phyloP scores from a whole-genome alignment of 92 coral and sea anemone species.

The Porites divaricata region DNA sequence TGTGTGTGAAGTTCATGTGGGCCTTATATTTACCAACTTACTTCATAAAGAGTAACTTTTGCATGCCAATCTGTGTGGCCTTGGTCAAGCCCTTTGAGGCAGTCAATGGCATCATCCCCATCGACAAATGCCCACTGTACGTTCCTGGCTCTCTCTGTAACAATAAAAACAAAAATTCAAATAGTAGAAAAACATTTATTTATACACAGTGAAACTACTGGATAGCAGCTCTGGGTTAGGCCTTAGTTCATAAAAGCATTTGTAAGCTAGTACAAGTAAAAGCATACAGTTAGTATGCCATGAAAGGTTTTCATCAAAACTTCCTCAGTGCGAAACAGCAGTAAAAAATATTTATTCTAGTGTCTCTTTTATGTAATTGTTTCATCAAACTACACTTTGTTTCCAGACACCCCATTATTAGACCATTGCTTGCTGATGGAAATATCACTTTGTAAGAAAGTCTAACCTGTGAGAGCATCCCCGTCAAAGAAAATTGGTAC shows the following conservation, averaged over 20 bases:
- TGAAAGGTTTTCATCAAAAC: background rate
- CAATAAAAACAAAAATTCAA: background rate
- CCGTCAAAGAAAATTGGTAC: slow-evolving; percentile 35
- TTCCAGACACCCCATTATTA: slow-evolving; percentile 8
- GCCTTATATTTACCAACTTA: background rate
- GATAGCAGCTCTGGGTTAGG: slow-evolving; percentile 5
- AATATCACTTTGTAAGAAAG: slow-evolving; percentile 8
- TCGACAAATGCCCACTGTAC: slow-evolving; percentile 57
- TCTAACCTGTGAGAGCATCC: background rate
- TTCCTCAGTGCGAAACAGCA: background rate
- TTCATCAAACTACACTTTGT: slow-evolving; percentile 9
- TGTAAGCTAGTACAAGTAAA: background rate
- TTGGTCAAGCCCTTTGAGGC: slow-evolving; percentile 41
- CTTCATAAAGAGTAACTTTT: slow-evolving; percentile 51
- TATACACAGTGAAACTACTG: background rate
- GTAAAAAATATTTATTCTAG: slow-evolving; percentile 6
- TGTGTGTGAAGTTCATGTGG: background rate
- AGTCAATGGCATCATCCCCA: slow-evolving; percentile 47
- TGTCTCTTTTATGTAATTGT: slow-evolving; percentile 15
- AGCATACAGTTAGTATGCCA: slow-evolving; percentile 3
- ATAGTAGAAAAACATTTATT: background rate
- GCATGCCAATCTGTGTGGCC: slow-evolving; percentile 63
- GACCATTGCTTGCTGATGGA: slow-evolving; percentile 24
- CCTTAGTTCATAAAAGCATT: slow-evolving; percentile 2
- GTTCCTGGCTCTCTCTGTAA: slow-evolving; percentile 56